Base-by-base conservation (phyloP, 2,888 invertebrate genomes). In the Cenopis cana region DNA sequence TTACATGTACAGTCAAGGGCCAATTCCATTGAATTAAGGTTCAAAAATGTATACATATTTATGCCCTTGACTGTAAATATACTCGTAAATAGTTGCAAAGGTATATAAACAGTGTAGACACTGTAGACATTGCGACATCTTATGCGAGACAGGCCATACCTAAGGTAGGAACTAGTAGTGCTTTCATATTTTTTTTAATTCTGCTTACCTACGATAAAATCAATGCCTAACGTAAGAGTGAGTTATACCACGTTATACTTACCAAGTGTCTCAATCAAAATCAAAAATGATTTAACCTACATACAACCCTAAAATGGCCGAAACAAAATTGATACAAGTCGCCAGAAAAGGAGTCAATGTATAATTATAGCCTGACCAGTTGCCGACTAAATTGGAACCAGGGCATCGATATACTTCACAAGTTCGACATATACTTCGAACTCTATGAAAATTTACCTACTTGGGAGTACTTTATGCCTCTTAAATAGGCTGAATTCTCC, bases 341-440 rank as follows among this genome's bases (percentile, higher is more conserved):
- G 18, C 65, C 70, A 54, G 10, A 70, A 59, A 65, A 70, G 70
- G 70, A 29, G 33, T 46, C 20, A 36, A 59, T 52, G 20, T 54
- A 56, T 65, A 70, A 70, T 54, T 70, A 69, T 54, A 60, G 50
- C 33, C 20, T 24, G 11, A 38, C 38, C 59, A 33, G 59, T 65
- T 54, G 52, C 52, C 36, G 62, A 14, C 60, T 38, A 20, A 64
- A 64, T 36, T 64, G 62, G 52, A 64, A 64, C 62, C 62, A 62
- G 62, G 62, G 50, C 61, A 36, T 62, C 52, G 62, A 38, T 52
- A 64, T 64, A 50, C 50, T 46, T 60, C 54, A n/a, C 38, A 20
- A 1, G 46, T 33, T 54, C 38, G 52, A 54, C 38, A 64, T 36
- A 29, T 29, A 36, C 36, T 33, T 14, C 10, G 50, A 14, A 18